A percentile compares a stretch with the other conserved stretches of the same genome.
Evolutionary conservation across 2,113 vertebrate genomes (phyloP).

Genomic region (Catharus bicknelli): DNA sequence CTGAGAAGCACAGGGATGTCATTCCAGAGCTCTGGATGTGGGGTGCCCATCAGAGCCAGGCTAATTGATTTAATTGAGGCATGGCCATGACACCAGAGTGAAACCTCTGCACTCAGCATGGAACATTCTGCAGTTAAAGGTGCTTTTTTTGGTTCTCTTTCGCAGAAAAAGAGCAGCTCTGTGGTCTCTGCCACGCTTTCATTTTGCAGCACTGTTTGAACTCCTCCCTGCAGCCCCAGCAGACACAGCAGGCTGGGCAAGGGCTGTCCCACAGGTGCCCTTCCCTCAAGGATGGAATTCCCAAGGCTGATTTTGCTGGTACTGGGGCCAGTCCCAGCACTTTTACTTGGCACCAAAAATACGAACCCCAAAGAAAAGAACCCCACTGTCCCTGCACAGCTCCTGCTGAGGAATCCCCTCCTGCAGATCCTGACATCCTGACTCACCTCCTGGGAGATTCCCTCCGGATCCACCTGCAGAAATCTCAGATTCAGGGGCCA

Average conservation of each 20-base stretch:
- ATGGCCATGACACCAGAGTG: rapidly evolving
- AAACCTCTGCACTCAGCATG: neutral
- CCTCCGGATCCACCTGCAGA: neutral
- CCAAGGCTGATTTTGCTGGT: neutral
- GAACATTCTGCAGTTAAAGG: conserved; percentile 14
- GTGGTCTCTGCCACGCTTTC: neutral
- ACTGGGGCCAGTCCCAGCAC: rapidly evolving
- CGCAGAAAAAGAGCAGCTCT: neutral
- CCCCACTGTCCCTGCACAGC: neutral
- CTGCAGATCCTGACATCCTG: neutral
- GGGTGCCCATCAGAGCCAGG: neutral
- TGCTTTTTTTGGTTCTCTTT: neutral
- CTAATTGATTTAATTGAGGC: neutral
- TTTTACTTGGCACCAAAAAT: neutral
- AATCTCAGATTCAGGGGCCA: neutral
- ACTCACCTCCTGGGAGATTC: rapidly evolving
- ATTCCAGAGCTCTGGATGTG: neutral
- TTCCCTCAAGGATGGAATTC: neutral
- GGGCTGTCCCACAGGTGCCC: rapidly evolving
- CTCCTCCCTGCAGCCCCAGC: neutral
- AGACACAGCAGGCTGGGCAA: neutral
- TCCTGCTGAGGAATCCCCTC: neutral
- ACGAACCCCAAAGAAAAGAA: neutral
- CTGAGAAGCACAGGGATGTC: neutral
- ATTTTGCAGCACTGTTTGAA: rapidly evolving